Evolutionary conservation across 1,140 invertebrate species (phyloP), one percentile per base, ranked within the genome.

Genomic region (Drosophila asahinai): DNA sequence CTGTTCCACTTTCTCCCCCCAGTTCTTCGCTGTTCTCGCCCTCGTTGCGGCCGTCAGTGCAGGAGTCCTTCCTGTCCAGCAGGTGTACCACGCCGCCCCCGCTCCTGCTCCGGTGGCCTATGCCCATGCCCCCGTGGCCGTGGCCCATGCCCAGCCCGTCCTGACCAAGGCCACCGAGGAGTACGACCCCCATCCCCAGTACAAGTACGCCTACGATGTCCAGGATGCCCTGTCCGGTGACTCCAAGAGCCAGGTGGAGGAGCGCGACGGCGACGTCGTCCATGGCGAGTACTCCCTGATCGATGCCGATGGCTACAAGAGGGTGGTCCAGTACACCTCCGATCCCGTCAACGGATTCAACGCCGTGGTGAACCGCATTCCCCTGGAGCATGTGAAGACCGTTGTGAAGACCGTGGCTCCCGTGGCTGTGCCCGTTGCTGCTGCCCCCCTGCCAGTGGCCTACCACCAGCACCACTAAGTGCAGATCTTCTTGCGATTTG

Each of bases 231-330:
- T 93, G 77, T 95, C 94, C 67, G 94, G 95, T 4, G 94, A 95
- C 80, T 92, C 93, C 67, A 95, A 95, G 93, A 93, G 93, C 59
- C 94, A 95, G 83, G 93, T 94, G 68, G 95, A 95, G 93, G 94
- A 93, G 65, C 93, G 95, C 40, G 93, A 94, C 48, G 95, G 95
- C 8, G 95, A 95, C 72, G 93, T 93, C 9, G 94, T 95, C 33
- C 93, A 76, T 81, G 92, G 81, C 47, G 77, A 83, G 68, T 81
- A 87, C 91, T 81, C 93, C n/a, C 77, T 91, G 70, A 72, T 92
- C 43, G 93, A 93, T 77, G 63, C 89, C 40, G 89, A 91, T 72
- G 93, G 93, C 38, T 91, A 58, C 63, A 86, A 86, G 70, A 80
- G 93, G 42, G 86, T 80, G 22, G 93, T 93, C 0, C 90, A 93